Evolutionary conservation across 2,113 vertebrate species (phyloP).

Genomic region (Corythornis vintsioides): DNA sequence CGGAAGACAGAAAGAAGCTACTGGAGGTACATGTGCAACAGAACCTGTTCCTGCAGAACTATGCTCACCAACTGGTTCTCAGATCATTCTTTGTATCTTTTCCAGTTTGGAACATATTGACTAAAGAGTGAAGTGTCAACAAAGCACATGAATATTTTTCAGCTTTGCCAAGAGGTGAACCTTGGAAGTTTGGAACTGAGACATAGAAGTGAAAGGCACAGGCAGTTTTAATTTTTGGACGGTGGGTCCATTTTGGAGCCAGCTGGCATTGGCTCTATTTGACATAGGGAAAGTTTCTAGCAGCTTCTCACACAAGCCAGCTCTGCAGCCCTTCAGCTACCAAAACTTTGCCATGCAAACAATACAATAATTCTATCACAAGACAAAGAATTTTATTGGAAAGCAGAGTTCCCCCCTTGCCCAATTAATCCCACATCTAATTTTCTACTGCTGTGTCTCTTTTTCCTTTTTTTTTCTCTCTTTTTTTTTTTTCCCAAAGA

Average conservation of each 20-base stretch:
- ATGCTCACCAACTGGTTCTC: no score
- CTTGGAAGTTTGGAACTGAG: no score
- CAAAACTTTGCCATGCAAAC: not conserved
- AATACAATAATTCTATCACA: not conserved
- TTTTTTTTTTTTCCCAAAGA: not conserved
- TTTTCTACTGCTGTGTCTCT: not conserved
- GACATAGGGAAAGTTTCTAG: not conserved
- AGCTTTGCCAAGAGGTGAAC: no score
- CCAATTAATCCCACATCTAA: not conserved
- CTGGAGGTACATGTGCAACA: not conserved
- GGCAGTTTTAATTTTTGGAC: no score
- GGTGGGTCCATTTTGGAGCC: fast-evolving
- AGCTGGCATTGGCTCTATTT: not conserved
- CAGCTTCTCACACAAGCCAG: not conserved
- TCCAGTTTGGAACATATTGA: no score
- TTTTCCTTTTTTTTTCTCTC: not conserved
- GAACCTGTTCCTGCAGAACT: not conserved
- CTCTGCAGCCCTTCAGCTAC: not conserved
- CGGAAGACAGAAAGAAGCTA: fast-evolving
- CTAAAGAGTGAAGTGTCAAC: no score
- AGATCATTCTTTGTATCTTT: no score
- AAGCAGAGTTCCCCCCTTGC: not conserved
- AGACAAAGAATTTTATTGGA: not conserved
- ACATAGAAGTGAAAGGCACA: no score
- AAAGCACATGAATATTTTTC: no score